Evolutionary conservation across 1,140 invertebrate species (phyloP), one percentile per base, ranked within the genome.

Genomic region (Artemia franciscana): DNA sequence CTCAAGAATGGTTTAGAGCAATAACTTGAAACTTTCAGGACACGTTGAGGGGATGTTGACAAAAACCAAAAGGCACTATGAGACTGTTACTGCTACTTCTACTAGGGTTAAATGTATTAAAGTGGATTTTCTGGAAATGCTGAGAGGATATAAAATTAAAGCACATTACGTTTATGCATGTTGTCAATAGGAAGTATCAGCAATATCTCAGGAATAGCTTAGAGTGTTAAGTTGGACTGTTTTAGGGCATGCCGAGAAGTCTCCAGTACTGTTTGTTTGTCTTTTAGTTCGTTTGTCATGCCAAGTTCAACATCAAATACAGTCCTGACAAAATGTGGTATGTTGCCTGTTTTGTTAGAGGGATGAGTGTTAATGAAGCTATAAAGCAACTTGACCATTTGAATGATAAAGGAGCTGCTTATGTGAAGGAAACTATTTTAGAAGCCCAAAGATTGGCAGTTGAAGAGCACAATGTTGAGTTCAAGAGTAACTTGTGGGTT

Each of bases 401-500:
- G 1, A 70, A 78, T 5, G 85, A 82, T 66, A 94, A 95, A 77
- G 92, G 91, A 57, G 85, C 86, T 56, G 73, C 71, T 25, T 79
- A 82, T 73, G 82, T 85, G 0, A 85, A 84, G 72, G 83, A 93
- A 71, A 80, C 84, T 9, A 78, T 91, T 64, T 70, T 86, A 63
- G 92, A 97, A 78, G 92, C 92, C 3, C 86, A 89, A 71, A 78
- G 86, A 68, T 72, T 89, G 65, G 93, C 92, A 58, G 82, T 95
- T 2, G 79, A 82, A 67, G 72, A 86, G 25, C 91, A 96, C 70
- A 87, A 94, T 80, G 89, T 97, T 26, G 92, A 97, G 76, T 98
- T 84, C 74, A 85, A 82, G 71, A 92, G 85, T 70, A 96, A 96
- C 77, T 77, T 98, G 57, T 98, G 92, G 92, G 83, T 97, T 77